Base-by-base conservation (phyloP, 1,140 invertebrate genomes). In the Euura saliciscinereae region DNA sequence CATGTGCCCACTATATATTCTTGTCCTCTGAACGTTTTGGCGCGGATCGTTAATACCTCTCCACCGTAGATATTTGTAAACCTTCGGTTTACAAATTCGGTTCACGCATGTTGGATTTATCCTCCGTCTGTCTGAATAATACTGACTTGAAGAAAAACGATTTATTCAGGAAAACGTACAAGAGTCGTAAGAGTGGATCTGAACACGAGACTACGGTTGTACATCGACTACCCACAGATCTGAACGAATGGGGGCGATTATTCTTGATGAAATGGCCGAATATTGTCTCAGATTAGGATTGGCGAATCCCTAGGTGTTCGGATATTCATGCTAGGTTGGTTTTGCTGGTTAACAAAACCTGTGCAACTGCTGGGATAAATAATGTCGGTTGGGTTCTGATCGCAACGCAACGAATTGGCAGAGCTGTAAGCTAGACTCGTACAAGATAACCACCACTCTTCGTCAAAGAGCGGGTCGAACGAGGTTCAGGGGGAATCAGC, bases 91-190 rank as follows among this genome's bases (percentile, higher is more conserved):
- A 59, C 66, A 13, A 10, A 67, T 67, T 67, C 66, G 66, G 13
- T 28, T 44, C 66, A 67, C 66, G 66, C 66, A 44, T 67, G 13
- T 44, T 0, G 66, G 10, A 67, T 67, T 67, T 67, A 67, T 67
- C 43, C 66, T 28, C 66, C 8, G 66, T 67, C 66, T 67, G 42
- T 67, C 66, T 7, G 66, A 67, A 67, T 67, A 67, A 67, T 67
- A 42, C 43, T 28, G 11, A 42, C 66, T 67, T 67, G 10, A 11
- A 67, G 66, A 42, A 67, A 67, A 67, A 7, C 66, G 66, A 67
- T 67, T 67, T 67, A 67, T 67, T 67, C 11, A 44, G 66, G 28
- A 44, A 42, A 67, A 8, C 43, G 3, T 3, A 28, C 66, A 66
- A 43, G 8, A 8, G 66, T 28, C 13, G 13, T 67, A 67, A 44